Evolutionary conservation across 2,888 invertebrate genomes (phyloP), one percentile per base, ranked within the genome.

Genomic region (Stenoptilia bipunctidactyla): DNA sequence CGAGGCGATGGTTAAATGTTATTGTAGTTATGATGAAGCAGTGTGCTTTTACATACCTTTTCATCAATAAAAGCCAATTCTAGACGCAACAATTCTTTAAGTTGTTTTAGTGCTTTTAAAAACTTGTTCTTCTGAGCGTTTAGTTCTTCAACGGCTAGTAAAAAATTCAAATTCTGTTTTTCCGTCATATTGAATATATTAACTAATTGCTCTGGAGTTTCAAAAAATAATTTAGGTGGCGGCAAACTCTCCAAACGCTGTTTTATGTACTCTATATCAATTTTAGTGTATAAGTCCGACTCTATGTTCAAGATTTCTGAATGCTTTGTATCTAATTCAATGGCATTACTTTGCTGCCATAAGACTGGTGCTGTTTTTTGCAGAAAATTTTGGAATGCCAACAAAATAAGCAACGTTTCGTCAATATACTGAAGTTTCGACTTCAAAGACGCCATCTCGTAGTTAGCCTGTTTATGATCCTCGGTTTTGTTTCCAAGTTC

Each of bases 91-190:
- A 61, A 44, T 1, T 41, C 45, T 52, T 77, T 79, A 6, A 82
- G 58, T 36, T 46, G 41, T 30, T 61, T 59, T 20, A 69, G 49
- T 1, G 69, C 58, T 52, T 69, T 74, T 13, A 76, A 45, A 56
- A 80, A 82, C 47, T 62, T 73, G 48, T 69, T 73, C 51, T 79
- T 80, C 43, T 71, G 69, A 1, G 60, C 57, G 42, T 62, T 74
- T 1, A 80, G 52, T 52, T 83, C 75, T 48, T 80, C 82, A 1
- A 79, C 77, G 10, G 69, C 69, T 20, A 83, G 52, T 44, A 82
- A 67, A 55, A 74, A 83, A 51, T 83, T 79, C 27, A 83, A 59
- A 56, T 82, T 83, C 52, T 83, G 83, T 42, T 76, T 70, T 45
- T 83, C 82, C 15, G 79, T 46, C 45, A 64, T 60, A 42, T 61